Percentiles rank a stretch among this genome's conserved stretches.
These are phyloP conservation scores for Apocheima hispidaria DNA, from an alignment of 2,888 invertebrate genomes.

Conservation along the genomic window DNA sequence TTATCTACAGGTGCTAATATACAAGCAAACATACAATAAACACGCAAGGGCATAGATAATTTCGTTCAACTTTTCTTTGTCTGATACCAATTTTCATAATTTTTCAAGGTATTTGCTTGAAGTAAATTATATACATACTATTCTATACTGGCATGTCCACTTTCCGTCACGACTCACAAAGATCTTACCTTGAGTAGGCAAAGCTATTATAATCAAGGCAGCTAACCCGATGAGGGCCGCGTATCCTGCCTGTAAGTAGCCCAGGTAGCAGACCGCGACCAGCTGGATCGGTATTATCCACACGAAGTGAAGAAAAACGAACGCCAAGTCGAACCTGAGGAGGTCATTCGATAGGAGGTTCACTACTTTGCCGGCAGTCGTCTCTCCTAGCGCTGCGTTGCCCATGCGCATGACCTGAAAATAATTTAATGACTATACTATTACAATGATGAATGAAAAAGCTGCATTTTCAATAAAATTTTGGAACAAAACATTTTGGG, in stretches of 20 bases:
- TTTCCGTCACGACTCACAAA: constrained; percentile 2
- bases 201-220: constrained; percentile 88
- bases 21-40: background rate
- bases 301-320: constrained; percentile 91
- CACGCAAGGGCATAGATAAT: constrained; percentile 9
- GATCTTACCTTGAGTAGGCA: constrained; percentile 90
- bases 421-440: constrained; percentile 36
- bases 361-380: constrained; percentile 94
- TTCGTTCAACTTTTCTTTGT: constrained; percentile 1
- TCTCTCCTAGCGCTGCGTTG: constrained; percentile 90
- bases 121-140: background rate
- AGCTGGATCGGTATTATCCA: constrained; percentile 92
- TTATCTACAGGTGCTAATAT: background rate
- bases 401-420: constrained; percentile 83
- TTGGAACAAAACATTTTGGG: too few relatives aligned
- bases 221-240: constrained; percentile 90
- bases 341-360: constrained; percentile 96
- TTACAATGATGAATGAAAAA: too few relatives aligned
- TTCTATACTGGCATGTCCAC: background rate
- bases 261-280: constrained; percentile 88
- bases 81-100: background rate
- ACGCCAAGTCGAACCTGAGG: constrained; percentile 92
- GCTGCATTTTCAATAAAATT: too few relatives aligned
- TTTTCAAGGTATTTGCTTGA: background rate
- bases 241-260: constrained; percentile 89